Percentiles rank a stretch among this genome's conserved stretches.
These are phyloP conservation scores for Fabriciana adippe DNA, from an alignment of 2,888 invertebrate species.

Conservation along the genomic window DNA sequence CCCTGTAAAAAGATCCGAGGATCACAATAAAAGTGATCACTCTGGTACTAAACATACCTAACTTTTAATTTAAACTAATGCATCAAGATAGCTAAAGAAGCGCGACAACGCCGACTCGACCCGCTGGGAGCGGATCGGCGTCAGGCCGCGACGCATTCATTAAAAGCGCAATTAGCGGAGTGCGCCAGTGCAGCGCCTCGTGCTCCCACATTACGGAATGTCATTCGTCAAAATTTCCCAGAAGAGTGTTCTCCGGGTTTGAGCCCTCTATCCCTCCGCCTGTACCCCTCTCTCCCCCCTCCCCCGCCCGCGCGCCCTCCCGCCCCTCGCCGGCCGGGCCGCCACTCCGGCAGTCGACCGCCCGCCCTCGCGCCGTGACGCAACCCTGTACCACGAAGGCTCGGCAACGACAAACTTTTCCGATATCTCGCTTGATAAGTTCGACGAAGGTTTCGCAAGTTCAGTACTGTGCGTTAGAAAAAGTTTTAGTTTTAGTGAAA, in stretches of 20 bases:
- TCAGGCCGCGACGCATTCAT: conserved; percentile 55
- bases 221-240: conserved; percentile 74
- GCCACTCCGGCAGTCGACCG: conserved; percentile 38
- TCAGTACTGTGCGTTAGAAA: background rate
- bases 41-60: background rate
- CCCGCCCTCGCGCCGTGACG: conserved; percentile 31
- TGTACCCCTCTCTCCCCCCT: conserved; percentile 25
- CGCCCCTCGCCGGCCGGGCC: conserved; percentile 32
- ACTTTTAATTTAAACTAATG: conserved; percentile 12
- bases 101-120: background rate
- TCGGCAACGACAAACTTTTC: conserved; percentile 38
- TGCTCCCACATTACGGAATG: conserved; percentile 65
- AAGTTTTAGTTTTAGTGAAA: conserved; percentile 3
- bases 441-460: background rate
- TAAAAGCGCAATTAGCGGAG: conserved; percentile 71
- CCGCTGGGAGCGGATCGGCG: conserved; percentile 29
- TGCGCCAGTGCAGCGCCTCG: conserved; percentile 63
- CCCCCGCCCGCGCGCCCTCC: conserved; percentile 41
- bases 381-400: conserved; percentile 16
- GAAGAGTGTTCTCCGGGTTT: conserved; percentile 51
- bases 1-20: no score
- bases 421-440: conserved; percentile 23
- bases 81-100: background rate
- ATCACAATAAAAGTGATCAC: background rate
- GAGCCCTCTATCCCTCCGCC: conserved; percentile 23